Percentiles rank a stretch among this genome's conserved stretches.
These are phyloP conservation scores for Kradibia gibbosae DNA, from an alignment of 1,140 invertebrate species.

Conservation along the genomic window DNA sequence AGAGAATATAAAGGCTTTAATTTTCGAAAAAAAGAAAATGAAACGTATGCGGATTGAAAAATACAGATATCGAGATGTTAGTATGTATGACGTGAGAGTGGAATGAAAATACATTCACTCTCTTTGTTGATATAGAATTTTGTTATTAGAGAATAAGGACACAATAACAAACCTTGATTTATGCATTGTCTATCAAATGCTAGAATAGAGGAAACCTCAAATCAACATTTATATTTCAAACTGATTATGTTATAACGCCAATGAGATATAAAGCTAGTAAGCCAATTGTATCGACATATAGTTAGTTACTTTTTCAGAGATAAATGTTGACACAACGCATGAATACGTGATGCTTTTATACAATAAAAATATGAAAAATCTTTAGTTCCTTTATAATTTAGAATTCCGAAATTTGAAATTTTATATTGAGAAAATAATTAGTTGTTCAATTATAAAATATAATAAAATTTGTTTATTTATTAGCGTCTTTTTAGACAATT, in stretches of 20 bases:
- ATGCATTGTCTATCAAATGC: constrained; percentile 45
- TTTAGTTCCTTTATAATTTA: constrained; percentile 33
- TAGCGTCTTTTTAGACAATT: not conserved
- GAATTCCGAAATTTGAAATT: constrained; percentile 38
- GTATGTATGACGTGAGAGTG: constrained; percentile 11
- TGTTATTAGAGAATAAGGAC: constrained; percentile 55
- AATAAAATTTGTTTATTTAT: not conserved
- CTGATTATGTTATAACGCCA: constrained; percentile 21
- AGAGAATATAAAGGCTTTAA: constrained; percentile 24
- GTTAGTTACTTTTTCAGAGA: constrained; percentile 39
- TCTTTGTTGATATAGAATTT: constrained; percentile 63
- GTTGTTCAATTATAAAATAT: constrained; percentile 12
- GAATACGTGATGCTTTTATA: constrained; percentile 50
- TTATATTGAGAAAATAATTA: constrained; percentile 9
- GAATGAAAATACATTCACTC: constrained; percentile 18
- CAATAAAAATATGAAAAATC: constrained; percentile 15
- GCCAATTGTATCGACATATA: constrained; percentile 44
- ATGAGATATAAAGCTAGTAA: constrained; percentile 43
- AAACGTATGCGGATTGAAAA: constrained; percentile 41
- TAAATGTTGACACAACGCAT: constrained; percentile 29
- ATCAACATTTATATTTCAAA: constrained; percentile 43
- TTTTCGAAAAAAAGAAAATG: constrained; percentile 24
- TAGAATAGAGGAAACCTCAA: constrained; percentile 21
- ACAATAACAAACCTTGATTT: constrained; percentile 18
- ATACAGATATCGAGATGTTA: constrained; percentile 34